Evolutionary conservation across 2,888 invertebrate species (phyloP).

Genomic region (Drosophila atripex): DNA sequence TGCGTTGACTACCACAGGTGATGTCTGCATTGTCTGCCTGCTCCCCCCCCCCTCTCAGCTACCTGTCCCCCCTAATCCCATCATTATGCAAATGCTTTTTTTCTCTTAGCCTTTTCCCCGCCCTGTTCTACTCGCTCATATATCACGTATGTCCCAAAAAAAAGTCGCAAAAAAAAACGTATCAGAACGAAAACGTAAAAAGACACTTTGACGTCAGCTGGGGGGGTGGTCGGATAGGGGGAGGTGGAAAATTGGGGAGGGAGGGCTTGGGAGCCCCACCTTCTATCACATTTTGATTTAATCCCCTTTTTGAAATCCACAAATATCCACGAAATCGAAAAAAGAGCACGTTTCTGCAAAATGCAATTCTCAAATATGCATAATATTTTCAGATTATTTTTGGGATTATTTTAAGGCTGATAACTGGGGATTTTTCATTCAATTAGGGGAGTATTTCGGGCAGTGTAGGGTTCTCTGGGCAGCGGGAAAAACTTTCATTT

Average conservation of each 20-base stretch:
- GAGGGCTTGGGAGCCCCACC: neutral
- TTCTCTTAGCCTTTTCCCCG: too few species aligned
- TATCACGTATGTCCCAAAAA: constrained; percentile 47
- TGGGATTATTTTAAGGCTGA: too few species aligned
- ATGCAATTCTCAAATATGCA: neutral
- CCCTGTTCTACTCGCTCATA: constrained; percentile 21
- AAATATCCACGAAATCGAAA: constrained; percentile 3
- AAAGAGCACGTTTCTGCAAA: neutral
- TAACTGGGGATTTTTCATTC: neutral
- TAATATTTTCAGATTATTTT: neutral
- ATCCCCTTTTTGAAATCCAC: neutral
- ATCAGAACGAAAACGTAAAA: constrained; percentile 24
- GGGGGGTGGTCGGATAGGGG: neutral
- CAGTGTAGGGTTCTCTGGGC: constrained; percentile 42
- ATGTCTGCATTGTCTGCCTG: constrained; percentile 1
- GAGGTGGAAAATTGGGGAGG: too few species aligned
- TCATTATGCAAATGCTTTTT: constrained; percentile 14
- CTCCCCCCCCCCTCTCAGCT: neutral
- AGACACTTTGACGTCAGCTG: neutral
- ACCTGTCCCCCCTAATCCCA: neutral
- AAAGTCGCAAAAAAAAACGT: constrained; percentile 44
- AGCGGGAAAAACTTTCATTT: constrained; percentile 37
- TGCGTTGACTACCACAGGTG: constrained; percentile 9
- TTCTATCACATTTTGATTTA: neutral
- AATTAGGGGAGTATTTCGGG: neutral